Evolutionary conservation across 2,888 invertebrate species (phyloP), one percentile per base, ranked within the genome.

Genomic region (Apamea crenata): DNA sequence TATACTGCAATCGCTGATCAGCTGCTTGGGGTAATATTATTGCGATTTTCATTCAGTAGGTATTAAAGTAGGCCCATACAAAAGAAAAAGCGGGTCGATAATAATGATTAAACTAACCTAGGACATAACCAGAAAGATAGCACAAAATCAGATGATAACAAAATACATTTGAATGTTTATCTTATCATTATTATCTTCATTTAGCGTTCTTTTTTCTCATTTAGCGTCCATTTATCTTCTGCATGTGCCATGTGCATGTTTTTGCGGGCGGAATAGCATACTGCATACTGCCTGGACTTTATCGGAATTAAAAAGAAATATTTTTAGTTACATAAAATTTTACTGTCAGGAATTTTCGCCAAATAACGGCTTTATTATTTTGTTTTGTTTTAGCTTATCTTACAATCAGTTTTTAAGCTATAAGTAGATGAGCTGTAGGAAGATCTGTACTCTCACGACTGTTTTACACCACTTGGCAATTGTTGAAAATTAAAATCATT

Each of bases 111-210:
- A 63, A 63, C 63, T 74, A 56, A 63, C 74, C 61, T 74, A 81
- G 81, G 81, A 81, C 74, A 80, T 73, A 47, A n/a, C 18, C 29
- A 50, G 25, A 65, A 40, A 59, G 36, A 70, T 56, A 69, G 6
- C 65, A 65, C 50, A 61, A 50, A 5, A 47, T 70, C 47, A 59
- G n/a, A 16, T 25, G n/a, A 61, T 61, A 10, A 50, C 50, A 79
- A 66, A 50, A 72, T 16, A 21, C 14, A n/a, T 59, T n/a, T 29
- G 8, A 36, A 61, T 50, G 36, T 65, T 65, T 68, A 65, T 78
- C 53, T 74, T 74, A 78, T 77, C 72, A 68, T 10, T 56, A 47
- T 21, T 47, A 69, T 29, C n/a, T 66, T 59, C 12, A 66, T 50
- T 66, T 10, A 14, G 40, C 36, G 36, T 36, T 36, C 36, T 36